phyloP scores from a whole-genome alignment of 1,140 invertebrate species.

The Halyomorpha halys region DNA sequence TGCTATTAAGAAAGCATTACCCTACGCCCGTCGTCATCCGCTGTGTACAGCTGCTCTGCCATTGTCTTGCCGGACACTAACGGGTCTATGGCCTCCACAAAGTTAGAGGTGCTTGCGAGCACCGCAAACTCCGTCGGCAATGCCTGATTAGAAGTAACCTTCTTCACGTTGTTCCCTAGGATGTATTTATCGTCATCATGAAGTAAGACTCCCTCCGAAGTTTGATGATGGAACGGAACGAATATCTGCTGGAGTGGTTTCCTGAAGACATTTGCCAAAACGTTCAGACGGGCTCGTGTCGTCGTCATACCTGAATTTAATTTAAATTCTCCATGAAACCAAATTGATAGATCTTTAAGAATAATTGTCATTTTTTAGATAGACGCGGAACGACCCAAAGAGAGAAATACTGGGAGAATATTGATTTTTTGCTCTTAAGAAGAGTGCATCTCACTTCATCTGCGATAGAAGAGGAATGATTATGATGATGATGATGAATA shows the following conservation, averaged over 20 bases:
- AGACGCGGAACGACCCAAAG: no score
- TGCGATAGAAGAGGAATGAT: no score
- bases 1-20: background rate
- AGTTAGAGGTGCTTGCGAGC: conserved; percentile 1
- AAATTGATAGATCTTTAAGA: no score
- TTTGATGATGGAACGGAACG: background rate
- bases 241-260: conserved; percentile 13
- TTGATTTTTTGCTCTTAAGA: no score
- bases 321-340: background rate
- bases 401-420: no score
- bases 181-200: conserved; percentile 7
- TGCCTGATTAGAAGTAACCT: conserved; percentile 3
- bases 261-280: conserved; percentile 17
- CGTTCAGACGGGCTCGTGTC: conserved; percentile 8
- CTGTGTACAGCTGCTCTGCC: conserved; percentile 9
- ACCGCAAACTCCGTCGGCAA: conserved; percentile 2
- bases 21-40: background rate
- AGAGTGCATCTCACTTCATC: no score
- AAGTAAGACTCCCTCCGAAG: background rate
- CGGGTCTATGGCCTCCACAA: conserved; percentile 4
- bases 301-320: conserved; percentile 16
- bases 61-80: background rate
- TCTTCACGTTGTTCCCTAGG: conserved; percentile 9
- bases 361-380: no score
- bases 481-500: no score